Evolutionary conservation across 2,888 invertebrate species (phyloP).

Genomic region (Hirtodrosophila histrioides): DNA sequence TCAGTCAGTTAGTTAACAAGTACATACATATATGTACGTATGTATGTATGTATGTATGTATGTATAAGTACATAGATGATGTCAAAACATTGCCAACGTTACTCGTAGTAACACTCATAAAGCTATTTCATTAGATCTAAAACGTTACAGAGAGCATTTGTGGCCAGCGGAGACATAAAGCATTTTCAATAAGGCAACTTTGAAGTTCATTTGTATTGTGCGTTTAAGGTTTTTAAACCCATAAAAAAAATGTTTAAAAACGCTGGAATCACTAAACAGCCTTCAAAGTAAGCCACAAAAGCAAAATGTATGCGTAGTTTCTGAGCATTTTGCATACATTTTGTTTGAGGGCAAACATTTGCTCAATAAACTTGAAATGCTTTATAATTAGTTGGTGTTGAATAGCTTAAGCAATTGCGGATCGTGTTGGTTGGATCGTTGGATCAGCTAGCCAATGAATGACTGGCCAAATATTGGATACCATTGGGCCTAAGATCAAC

Average conservation of each 20-base stretch:
- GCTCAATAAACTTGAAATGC: constrained; percentile 58
- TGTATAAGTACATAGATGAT: background rate
- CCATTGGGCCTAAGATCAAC: constrained; percentile 44
- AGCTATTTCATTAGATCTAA: constrained; percentile 10
- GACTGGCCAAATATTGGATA: constrained; percentile 60
- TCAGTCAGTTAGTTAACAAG: background rate
- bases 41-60: background rate
- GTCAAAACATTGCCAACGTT: constrained; percentile 8
- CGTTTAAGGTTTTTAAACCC: constrained; percentile 15
- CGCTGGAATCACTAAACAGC: constrained; percentile 8
- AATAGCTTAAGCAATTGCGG: constrained; percentile 39
- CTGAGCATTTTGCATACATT: constrained; percentile 60
- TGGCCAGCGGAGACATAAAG: constrained; percentile 4
- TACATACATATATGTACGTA: no score
- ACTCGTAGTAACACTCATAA: constrained; percentile 1
- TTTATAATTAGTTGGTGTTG: constrained; percentile 70
- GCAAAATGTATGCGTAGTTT: constrained; percentile 46
- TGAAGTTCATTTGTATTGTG: constrained; percentile 23
- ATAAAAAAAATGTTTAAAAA: constrained; percentile 22
- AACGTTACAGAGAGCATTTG: constrained; percentile 1
- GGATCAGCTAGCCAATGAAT: constrained; percentile 24
- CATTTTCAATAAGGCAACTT: constrained; percentile 1
- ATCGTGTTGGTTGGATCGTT: constrained; percentile 17
- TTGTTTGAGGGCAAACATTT: constrained; percentile 68
- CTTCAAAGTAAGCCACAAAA: constrained; percentile 32